Conservation (phyloP, 2,888 invertebrate genomes). For the Esperia sulphurella region DNA sequence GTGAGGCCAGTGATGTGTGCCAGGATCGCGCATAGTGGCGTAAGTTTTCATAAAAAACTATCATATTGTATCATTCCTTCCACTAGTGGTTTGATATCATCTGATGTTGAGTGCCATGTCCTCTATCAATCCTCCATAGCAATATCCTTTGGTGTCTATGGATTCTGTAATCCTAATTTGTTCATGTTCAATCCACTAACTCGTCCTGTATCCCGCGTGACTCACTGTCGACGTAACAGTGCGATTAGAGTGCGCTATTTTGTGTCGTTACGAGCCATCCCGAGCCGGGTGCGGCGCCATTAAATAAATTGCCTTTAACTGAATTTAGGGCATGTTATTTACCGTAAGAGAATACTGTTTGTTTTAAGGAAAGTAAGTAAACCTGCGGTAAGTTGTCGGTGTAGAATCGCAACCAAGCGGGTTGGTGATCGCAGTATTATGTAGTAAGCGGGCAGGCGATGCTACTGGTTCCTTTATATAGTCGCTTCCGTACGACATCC, state of each 20-base stretch:
- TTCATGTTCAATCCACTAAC: not conserved
- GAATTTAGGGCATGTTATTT: conserved; percentile 3
- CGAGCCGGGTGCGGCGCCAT: conserved; percentile 3
- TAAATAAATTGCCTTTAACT: conserved; percentile 12
- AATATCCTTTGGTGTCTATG: not conserved
- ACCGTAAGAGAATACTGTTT: not conserved
- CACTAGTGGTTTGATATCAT: too few relatives aligned
- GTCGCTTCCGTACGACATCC: too few relatives aligned
- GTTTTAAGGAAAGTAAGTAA: not conserved
- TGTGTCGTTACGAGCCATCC: conserved; percentile 11
- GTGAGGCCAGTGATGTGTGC: too few relatives aligned
- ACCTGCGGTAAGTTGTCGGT: too few relatives aligned
- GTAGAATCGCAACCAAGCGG: too few relatives aligned
- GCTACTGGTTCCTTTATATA: too few relatives aligned
- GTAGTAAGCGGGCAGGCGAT: too few relatives aligned
- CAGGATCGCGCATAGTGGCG: too few relatives aligned
- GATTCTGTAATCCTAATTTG: not conserved
- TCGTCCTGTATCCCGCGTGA: conserved; percentile 6
- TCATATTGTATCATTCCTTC: too few relatives aligned
- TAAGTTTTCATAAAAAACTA: too few relatives aligned
- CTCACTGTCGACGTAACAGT: conserved; percentile 12
- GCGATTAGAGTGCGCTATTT: conserved; percentile 23
- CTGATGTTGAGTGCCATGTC: too few relatives aligned
- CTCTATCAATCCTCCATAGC: not conserved
- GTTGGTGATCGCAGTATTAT: too few relatives aligned